phyloP scores from a whole-genome alignment of 2,797 vertebrate genomes.

The Hydrocynus forskahlii region DNA sequence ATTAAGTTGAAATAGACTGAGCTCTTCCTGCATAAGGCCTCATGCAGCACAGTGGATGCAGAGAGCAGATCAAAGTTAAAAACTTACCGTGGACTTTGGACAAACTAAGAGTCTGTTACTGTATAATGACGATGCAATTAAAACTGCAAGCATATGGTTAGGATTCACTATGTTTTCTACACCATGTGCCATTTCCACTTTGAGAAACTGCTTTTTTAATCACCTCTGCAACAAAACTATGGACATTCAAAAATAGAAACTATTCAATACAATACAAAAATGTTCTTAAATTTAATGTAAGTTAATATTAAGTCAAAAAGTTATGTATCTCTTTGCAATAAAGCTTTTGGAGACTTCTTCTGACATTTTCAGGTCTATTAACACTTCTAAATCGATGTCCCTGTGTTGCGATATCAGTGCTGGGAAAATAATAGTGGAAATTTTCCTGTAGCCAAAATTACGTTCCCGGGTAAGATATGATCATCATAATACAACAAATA shows the following conservation, averaged over 20 bases:
- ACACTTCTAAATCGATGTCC: too few relatives aligned
- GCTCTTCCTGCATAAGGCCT: slow-evolving; percentile 10
- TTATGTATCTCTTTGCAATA: too few relatives aligned
- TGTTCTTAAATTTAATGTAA: not conserved
- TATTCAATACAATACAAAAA: not conserved
- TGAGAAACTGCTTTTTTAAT: not conserved
- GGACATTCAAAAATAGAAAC: not conserved
- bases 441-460: too few relatives aligned
- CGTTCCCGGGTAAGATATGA: too few relatives aligned
- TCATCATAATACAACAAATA: too few relatives aligned
- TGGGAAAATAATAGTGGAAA: too few relatives aligned
- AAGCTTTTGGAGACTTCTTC: too few relatives aligned
- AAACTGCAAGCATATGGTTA: too few relatives aligned
- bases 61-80: slow-evolving; percentile 35
- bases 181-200: too few relatives aligned
- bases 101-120: not conserved
- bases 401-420: too few relatives aligned
- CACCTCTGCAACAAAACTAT: not conserved
- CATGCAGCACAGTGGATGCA: not conserved
- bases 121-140: not conserved
- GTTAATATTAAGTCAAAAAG: not conserved
- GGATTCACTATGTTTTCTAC: too few relatives aligned
- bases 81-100: not conserved
- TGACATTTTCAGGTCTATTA: too few relatives aligned
- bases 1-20: slow-evolving; percentile 38